Conservation (phyloP, 2,797 vertebrate species). For the Gambusia yucatana region DNA sequence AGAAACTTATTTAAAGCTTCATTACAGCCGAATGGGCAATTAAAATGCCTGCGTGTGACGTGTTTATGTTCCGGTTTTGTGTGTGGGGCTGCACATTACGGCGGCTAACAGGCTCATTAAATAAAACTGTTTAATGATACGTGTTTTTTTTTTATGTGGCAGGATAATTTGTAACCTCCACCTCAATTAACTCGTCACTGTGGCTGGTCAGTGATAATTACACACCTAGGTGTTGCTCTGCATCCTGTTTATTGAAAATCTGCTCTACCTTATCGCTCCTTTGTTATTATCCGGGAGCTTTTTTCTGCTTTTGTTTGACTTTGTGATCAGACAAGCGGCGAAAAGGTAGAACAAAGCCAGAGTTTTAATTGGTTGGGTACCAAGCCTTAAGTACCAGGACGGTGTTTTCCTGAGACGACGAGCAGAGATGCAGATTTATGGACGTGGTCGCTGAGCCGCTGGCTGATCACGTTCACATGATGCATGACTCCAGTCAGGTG, state of each 20-base stretch:
- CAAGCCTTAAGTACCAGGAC: slow-evolving; percentile 28
- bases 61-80: slow-evolving; percentile 47
- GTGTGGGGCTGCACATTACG: slow-evolving; percentile 50
- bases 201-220: slow-evolving; percentile 59
- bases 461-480: slow-evolving; percentile 39
- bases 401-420: not conserved
- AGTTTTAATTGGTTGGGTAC: slow-evolving; percentile 61
- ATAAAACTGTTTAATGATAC: slow-evolving; percentile 63
- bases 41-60: slow-evolving; percentile 40
- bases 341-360: slow-evolving; percentile 13
- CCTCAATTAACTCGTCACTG: slow-evolving; percentile 60
- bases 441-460: not conserved
- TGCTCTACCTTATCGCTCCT: slow-evolving; percentile 13
- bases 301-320: not conserved
- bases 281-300: slow-evolving; percentile 22
- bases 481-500: slow-evolving; percentile 41
- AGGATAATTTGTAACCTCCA: slow-evolving; percentile 64
- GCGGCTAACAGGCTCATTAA: slow-evolving; percentile 68
- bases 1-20: slow-evolving; percentile 37
- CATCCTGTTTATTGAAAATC: slow-evolving; percentile 42
- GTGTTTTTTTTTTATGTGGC: slow-evolving; percentile 53
- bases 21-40: slow-evolving; percentile 46
- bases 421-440: slow-evolving; percentile 8
- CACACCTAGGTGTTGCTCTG: slow-evolving; percentile 36
- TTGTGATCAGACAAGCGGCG: slow-evolving; percentile 21